Conservation (phyloP, 2,113 vertebrate species). For the Rhadina sibilatrix region DNA sequence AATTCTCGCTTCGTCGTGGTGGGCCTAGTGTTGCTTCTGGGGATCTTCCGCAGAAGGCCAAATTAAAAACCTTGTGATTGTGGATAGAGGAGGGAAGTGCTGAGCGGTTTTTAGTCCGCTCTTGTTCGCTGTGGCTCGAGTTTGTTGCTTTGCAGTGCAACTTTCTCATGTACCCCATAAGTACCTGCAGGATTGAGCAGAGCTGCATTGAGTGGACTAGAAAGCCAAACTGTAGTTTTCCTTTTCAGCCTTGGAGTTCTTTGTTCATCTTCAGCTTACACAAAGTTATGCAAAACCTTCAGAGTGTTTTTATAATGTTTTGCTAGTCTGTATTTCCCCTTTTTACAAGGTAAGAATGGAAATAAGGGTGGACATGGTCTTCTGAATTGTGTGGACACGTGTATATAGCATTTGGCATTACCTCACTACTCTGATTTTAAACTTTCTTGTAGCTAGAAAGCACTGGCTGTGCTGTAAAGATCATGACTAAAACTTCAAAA, state of each 20-base stretch:
- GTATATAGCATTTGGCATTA: accelerated
- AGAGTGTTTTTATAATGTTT: neutral
- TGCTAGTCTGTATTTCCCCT: neutral
- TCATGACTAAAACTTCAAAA: neutral
- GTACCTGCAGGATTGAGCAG: too few relatives aligned
- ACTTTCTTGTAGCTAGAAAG: neutral
- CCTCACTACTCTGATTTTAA: neutral
- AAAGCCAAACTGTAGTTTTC: neutral
- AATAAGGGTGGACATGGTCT: neutral
- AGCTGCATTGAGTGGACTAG: accelerated
- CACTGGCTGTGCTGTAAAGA: neutral
- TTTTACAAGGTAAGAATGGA: neutral
- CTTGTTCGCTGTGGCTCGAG: neutral
- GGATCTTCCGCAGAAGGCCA: accelerated
- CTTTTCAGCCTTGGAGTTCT: neutral
- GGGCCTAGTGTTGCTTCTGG: neutral
- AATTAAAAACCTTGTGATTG: accelerated
- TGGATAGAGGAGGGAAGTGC: neutral
- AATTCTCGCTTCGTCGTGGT: neutral
- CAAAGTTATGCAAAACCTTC: neutral
- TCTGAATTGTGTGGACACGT: neutral
- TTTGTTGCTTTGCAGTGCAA: accelerated
- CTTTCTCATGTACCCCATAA: accelerated
- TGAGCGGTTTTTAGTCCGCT: accelerated
- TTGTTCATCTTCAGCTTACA: neutral